Evolutionary conservation across 2,797 vertebrate species (phyloP).

Genomic region (Orestias chungarensis): DNA sequence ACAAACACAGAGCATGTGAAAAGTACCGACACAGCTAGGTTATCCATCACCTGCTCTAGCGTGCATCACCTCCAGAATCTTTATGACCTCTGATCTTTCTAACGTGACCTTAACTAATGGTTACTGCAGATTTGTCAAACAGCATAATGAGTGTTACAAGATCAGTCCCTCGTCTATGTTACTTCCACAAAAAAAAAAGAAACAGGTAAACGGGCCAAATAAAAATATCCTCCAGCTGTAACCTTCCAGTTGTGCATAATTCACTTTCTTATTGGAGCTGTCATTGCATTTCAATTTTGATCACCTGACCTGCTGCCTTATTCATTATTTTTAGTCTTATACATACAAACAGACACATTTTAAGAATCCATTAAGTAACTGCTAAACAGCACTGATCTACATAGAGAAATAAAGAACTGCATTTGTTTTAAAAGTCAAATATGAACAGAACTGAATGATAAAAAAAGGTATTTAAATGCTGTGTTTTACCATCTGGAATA

Average conservation of each 20-base stretch:
- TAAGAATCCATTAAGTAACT: neutral
- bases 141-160: slow-evolving; percentile 66
- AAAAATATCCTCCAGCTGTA: slow-evolving; percentile 50
- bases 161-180: slow-evolving; percentile 51
- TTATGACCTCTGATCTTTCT: slow-evolving; percentile 55
- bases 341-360: neutral
- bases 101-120: slow-evolving; percentile 46
- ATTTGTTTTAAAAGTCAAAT: neutral
- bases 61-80: slow-evolving; percentile 45
- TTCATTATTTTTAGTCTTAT: slow-evolving; percentile 21
- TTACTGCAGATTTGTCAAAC: slow-evolving; percentile 69
- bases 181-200: slow-evolving; percentile 26
- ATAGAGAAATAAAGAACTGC: neutral
- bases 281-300: slow-evolving; percentile 41
- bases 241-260: slow-evolving; percentile 41
- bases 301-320: slow-evolving; percentile 27
- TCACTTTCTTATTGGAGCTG: slow-evolving; percentile 50
- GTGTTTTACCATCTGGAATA: neutral
- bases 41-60: slow-evolving; percentile 59
- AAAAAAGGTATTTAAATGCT: neutral
- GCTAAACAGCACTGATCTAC: neutral
- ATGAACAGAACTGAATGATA: no score
- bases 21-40: slow-evolving; percentile 38
- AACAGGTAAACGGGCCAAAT: slow-evolving; percentile 43
- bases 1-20: slow-evolving; percentile 13